Base-by-base conservation (phyloP, 2,797 vertebrate species). In the Anniella stebbinsi region DNA sequence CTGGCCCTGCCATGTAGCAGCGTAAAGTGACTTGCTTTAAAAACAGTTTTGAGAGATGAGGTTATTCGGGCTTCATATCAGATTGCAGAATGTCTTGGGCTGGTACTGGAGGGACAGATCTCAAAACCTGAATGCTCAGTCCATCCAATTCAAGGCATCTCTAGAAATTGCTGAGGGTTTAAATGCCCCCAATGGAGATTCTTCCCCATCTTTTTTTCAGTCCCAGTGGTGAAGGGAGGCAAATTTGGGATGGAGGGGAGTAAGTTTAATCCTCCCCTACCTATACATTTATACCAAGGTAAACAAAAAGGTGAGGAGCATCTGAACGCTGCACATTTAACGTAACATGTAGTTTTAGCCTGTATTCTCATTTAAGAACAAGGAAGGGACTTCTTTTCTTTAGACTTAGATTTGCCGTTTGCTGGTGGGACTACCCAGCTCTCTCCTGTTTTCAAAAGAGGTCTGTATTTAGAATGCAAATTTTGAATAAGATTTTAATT, bases 401-500 rank as follows among this genome's bases (percentile, higher is more conserved):
- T 67, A 38, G 25, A 38, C 21, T 17, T 45, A 3, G 54, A 60
- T 13, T 69, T 78, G 33, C 33, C 33, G 12, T 83, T 75, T 41
- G 12, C 8, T 66, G 23, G 9, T 86, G 41, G 33, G 67, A 75
- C 28, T 38, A 33, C 57, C 10, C 3, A 75, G 54, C 12, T 18
- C 21, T 75, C 5, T 45, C 6, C 15, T 36, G 70, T 57, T 30
- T 90, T 86, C 30, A 86, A 33, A n/a, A n/a, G 23, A 48, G 36
- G 21, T 25, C 54, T 21, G 51, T 36, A 25, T 89, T 85, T 70
- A 80, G 83, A 57, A 67, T 70, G 12, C 28, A 80, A 30, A 80
- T 78, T 85, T 80, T 85, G 63, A 86, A 60, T 80, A 80, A 88
- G 67, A 72, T 81, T 86, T 80, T 86, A 80, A 86, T 80, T 70